These are phyloP conservation scores for Corvus cornix DNA, from an alignment of 2,113 vertebrate species.

Conservation along the genomic window DNA sequence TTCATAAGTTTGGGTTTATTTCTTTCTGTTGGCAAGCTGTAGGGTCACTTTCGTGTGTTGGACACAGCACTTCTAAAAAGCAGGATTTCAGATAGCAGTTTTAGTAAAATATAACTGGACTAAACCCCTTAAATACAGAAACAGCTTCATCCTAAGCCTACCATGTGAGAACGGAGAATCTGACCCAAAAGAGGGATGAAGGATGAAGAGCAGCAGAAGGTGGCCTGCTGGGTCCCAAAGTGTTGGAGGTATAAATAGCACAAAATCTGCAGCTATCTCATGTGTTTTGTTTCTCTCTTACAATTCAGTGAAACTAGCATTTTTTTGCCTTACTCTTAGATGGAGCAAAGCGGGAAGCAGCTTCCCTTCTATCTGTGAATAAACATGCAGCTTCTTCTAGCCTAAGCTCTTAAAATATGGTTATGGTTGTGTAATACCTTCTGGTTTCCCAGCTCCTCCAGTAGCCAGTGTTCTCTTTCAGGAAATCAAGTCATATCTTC, in stretches of 20 bases:
- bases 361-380: conserved; percentile 34
- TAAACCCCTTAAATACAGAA: neutral
- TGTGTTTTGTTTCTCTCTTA: conserved; percentile 9
- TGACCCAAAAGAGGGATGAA: neutral
- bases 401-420: conserved; percentile 6
- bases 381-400: conserved; percentile 41
- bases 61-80: neutral
- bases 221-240: neutral
- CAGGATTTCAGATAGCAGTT: neutral
- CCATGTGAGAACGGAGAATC: neutral
- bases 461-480: conserved; percentile 4
- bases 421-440: conserved; percentile 19
- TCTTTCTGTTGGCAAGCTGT: neutral
- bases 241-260: neutral
- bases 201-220: neutral
- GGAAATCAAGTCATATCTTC: neutral
- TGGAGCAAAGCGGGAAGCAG: neutral
- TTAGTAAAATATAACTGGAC: neutral
- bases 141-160: neutral
- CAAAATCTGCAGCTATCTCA: neutral
- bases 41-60: neutral
- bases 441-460: neutral
- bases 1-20: neutral
- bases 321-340: conserved; percentile 10
- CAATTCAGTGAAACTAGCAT: neutral